These are phyloP conservation scores for Phytoseiulus persimilis DNA, from an alignment of 2,888 invertebrate genomes.

Conservation along the genomic window DNA sequence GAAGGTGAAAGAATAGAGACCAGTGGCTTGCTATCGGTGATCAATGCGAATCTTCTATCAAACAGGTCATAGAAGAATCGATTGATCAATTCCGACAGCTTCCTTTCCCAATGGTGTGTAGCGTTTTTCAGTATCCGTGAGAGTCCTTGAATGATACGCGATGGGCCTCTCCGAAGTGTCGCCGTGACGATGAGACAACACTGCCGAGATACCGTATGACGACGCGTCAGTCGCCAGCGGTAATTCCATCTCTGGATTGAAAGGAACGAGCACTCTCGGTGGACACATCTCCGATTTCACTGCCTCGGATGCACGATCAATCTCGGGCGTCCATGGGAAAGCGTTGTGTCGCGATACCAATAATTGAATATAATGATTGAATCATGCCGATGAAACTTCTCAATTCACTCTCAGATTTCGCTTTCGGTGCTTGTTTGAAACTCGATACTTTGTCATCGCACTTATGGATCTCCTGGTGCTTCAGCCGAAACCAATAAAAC, in stretches of 20 bases:
- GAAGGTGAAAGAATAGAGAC: neutral
- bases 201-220: neutral
- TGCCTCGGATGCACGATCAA: neutral
- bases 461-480: neutral
- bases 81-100: neutral
- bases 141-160: neutral
- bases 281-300: neutral
- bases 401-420: neutral
- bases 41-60: neutral
- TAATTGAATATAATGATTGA: neutral
- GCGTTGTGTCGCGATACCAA: neutral
- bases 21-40: neutral
- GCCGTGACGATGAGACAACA: neutral
- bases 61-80: neutral
- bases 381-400: constrained; percentile 6
- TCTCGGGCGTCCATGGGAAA: neutral
- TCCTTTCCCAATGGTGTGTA: neutral
- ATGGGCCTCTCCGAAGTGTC: neutral
- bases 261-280: neutral
- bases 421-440: neutral
- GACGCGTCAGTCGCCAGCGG: constrained; percentile 10
- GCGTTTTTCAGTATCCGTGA: neutral
- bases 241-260: neutral
- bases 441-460: neutral
- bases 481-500: neutral